Base-by-base conservation (phyloP, 1,140 invertebrate species). In the Euwallacea fornicatus region DNA sequence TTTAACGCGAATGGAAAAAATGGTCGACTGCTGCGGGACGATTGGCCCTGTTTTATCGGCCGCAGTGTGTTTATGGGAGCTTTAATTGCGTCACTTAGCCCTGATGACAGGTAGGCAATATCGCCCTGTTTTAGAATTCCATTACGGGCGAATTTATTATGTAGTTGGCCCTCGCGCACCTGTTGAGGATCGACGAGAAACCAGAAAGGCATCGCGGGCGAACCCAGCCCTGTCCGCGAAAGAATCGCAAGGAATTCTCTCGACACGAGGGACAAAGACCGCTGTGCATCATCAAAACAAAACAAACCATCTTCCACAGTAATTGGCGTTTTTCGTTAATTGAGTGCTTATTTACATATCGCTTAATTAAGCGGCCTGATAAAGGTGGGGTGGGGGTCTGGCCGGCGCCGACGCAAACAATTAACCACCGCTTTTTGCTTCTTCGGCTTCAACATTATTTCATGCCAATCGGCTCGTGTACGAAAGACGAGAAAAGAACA, bases 261-360 rank as follows among this genome's bases (percentile, higher is more conserved):
- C n/a, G 10, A 33, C 11, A 42, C 15, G 33, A 15, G 9, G 53
- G 65, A 67, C 65, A 67, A 67, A 67, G 65, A 59, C 65, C 65
- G 65, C 15, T 33, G 21, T 67, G 65, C 47, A 46, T 67, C 65
- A 59, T 43, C 41, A 59, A 67, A 67, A 67, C 54, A 67, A 67
- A 67, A 67, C 65, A 67, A 66, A 55, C 33, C 59, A 43, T 61
- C 59, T n/a, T 16, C 15, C 21, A 33, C 42, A 10, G 33, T 66
- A 56, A 66, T 66, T 66, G 64, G 64, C 64, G 50, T 15, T 66
- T 66, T 66, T 66, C 50, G 50, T 65, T 65, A 65, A 65, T 66
- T 56, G 64, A 66, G 50, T 55, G 9, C 33, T 41, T 43, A 66
- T 66, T 55, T 54, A 55, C 53, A 66, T 61, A 66, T 50, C 10